Percentiles rank a stretch among this genome's conserved stretches.
phyloP scores from a whole-genome alignment of 2,797 vertebrate genomes.

The Taeniopygia guttata region DNA sequence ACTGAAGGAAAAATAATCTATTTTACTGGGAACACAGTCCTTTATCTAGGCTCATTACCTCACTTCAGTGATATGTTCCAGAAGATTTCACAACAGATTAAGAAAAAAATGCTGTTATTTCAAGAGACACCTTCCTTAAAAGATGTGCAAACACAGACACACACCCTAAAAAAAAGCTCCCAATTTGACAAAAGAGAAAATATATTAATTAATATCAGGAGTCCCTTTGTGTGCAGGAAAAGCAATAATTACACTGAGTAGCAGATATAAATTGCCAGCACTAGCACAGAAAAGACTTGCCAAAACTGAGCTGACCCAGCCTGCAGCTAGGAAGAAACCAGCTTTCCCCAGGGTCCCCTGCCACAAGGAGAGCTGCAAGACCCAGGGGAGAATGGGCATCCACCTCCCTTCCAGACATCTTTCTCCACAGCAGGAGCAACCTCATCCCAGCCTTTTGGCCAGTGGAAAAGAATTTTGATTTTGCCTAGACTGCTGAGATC shows the following conservation, averaged over 20 bases:
- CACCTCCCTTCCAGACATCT: background rate
- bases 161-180: background rate
- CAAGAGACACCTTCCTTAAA: background rate
- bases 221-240: background rate
- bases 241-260: background rate
- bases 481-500: background rate
- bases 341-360: background rate
- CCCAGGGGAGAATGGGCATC: background rate
- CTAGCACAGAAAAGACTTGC: background rate
- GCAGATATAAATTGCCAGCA: background rate
- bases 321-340: background rate
- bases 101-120: background rate
- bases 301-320: background rate
- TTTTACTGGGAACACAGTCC: background rate
- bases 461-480: background rate
- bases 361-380: background rate
- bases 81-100: constrained; percentile 26
- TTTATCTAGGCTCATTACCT: constrained; percentile 30
- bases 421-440: background rate
- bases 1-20: background rate
- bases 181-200: background rate
- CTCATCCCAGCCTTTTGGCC: background rate
- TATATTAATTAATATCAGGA: background rate
- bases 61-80: constrained; percentile 2
- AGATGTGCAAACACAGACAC: background rate